Evolutionary conservation across 2,113 vertebrate species (phyloP).

Genomic region (Alectura lathami): DNA sequence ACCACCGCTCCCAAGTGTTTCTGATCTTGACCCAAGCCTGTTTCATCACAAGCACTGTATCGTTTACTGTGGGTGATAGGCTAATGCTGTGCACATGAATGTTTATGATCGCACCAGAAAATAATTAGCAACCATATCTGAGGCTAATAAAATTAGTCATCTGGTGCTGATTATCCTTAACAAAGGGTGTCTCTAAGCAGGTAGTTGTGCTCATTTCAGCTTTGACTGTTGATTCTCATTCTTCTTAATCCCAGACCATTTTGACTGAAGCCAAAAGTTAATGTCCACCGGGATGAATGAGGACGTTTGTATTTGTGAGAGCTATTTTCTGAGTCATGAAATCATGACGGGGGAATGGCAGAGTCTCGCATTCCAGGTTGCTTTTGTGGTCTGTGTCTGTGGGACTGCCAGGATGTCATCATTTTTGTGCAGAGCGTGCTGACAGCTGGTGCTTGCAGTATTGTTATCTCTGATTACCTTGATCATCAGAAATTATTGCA

Average conservation of each 20-base stretch:
- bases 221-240: not conserved
- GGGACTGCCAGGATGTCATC: not conserved
- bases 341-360: not conserved
- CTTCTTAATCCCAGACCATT: not conserved
- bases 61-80: not conserved
- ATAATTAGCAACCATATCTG: not conserved
- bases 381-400: fast-evolving
- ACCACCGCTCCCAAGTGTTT: not conserved
- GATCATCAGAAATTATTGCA: not conserved
- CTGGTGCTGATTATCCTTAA: conserved; percentile 6
- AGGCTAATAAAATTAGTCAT: not conserved
- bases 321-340: not conserved
- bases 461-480: not conserved
- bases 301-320: not conserved
- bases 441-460: not conserved
- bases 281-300: not conserved
- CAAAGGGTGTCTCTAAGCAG: not conserved
- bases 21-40: not conserved
- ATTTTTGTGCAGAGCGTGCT: not conserved
- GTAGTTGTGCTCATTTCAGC: not conserved
- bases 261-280: not conserved
- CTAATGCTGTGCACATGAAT: not conserved
- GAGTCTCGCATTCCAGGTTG: not conserved
- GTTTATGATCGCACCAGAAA: not conserved
- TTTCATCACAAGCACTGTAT: not conserved